Evolutionary conservation across 1,140 invertebrate genomes (phyloP).

Genomic region (Dreissena polymorpha): DNA sequence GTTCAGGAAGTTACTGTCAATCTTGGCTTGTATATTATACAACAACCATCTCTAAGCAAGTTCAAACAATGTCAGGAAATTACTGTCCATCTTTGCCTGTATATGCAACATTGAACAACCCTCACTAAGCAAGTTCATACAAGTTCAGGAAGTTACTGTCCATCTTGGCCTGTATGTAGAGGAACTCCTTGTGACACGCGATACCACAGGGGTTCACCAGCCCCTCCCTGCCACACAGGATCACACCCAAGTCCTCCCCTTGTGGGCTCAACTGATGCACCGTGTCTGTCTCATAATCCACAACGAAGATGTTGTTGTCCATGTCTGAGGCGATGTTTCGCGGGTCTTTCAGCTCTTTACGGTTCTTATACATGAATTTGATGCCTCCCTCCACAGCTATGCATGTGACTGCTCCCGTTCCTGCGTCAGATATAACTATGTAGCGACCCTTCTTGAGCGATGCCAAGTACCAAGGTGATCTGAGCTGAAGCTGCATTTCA

Average conservation of each 20-base stretch:
- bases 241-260: constrained; percentile 15
- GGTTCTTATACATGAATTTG: constrained; percentile 29
- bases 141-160: constrained; percentile 35
- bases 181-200: neutral
- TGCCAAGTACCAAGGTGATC: constrained; percentile 41
- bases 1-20: constrained; percentile 29
- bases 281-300: constrained; percentile 33
- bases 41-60: too few species aligned
- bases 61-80: too few species aligned
- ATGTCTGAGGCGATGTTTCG: constrained; percentile 42
- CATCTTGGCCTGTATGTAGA: constrained; percentile 49
- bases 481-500: neutral
- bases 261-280: constrained; percentile 12
- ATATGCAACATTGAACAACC: too few species aligned
- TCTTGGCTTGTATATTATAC: constrained; percentile 50
- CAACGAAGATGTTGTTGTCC: constrained; percentile 40
- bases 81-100: too few species aligned
- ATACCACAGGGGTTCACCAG: constrained; percentile 36
- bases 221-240: constrained; percentile 46
- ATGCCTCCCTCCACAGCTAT: constrained; percentile 31
- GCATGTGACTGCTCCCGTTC: constrained; percentile 20
- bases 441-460: constrained; percentile 15
- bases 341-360: constrained; percentile 29
- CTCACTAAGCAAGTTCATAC: constrained; percentile 15
- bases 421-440: constrained; percentile 36